Percentiles rank a stretch among this genome's conserved stretches.
Evolutionary conservation across 1,140 invertebrate species (phyloP).

Genomic region (Drosophila virilis): DNA sequence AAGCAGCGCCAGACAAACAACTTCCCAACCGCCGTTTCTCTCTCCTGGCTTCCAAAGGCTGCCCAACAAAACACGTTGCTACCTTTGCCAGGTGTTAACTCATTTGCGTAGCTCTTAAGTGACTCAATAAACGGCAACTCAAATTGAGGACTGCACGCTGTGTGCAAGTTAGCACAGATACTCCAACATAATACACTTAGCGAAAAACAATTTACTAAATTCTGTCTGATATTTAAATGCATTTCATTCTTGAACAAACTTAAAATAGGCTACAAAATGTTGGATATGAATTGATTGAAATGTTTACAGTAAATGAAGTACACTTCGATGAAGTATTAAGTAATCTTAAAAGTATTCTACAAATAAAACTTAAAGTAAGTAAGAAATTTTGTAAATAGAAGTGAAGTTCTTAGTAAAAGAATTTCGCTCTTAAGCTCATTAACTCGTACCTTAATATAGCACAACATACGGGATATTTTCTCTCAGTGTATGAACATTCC

Average conservation of each 20-base stretch:
- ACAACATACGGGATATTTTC: neutral
- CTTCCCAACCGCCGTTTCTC: neutral
- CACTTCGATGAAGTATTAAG: no score
- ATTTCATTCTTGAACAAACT: no score
- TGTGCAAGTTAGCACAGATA: constrained; percentile 29
- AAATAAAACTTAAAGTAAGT: no score
- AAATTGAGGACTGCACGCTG: constrained; percentile 70
- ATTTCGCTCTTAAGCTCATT: no score
- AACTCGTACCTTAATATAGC: no score
- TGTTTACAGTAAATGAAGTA: no score
- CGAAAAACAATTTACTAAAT: neutral
- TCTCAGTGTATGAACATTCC: neutral
- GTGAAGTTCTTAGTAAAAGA: no score
- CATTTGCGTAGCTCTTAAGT: constrained; percentile 73
- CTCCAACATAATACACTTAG: constrained; percentile 4
- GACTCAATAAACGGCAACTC: constrained; percentile 76
- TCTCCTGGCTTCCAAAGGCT: neutral
- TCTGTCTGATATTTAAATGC: no score
- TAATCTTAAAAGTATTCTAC: no score
- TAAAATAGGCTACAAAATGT: no score
- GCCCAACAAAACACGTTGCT: constrained; percentile 5
- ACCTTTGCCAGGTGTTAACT: constrained; percentile 72
- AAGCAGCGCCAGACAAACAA: constrained; percentile 20
- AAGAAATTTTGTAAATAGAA: no score
- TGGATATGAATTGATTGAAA: no score